Percentiles rank a stretch among this genome's conserved stretches.
Evolutionary conservation across 2,888 invertebrate genomes (phyloP).

Genomic region (Rhagonycha fulva): DNA sequence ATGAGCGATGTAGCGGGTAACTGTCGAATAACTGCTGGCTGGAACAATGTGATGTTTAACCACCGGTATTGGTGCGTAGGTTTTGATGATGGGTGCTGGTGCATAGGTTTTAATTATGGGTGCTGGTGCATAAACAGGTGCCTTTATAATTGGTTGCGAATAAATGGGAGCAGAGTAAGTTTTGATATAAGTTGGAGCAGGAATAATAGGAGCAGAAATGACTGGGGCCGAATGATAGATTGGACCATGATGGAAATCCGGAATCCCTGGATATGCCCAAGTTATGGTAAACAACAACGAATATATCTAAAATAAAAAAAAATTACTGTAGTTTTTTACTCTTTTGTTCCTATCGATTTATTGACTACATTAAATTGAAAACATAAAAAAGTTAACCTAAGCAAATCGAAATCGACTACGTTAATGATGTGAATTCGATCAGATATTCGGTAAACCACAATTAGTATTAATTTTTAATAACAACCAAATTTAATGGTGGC

Average conservation of each 20-base stretch:
- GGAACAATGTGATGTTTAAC: slow-evolving; percentile 45
- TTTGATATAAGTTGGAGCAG: slow-evolving; percentile 24
- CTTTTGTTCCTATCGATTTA: neutral
- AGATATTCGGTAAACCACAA: neutral
- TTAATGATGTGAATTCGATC: neutral
- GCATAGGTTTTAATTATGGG: slow-evolving; percentile 35
- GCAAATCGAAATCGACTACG: neutral
- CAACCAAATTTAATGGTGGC: neutral
- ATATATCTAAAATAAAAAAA: neutral
- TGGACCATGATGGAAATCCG: neutral
- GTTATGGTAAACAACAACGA: neutral
- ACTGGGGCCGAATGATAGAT: slow-evolving; percentile 8
- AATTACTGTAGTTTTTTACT: neutral
- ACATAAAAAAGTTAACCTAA: neutral
- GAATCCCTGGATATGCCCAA: neutral
- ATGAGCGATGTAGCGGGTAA: slow-evolving; percentile 55
- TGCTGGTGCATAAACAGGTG: slow-evolving; percentile 34
- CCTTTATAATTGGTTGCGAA: slow-evolving; percentile 26
- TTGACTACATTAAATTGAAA: neutral
- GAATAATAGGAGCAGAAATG: slow-evolving; percentile 22
- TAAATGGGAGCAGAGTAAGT: slow-evolving; percentile 12
- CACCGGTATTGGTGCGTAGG: slow-evolving; percentile 37
- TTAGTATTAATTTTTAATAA: neutral
- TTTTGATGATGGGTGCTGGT: slow-evolving; percentile 37
- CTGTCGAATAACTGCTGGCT: slow-evolving; percentile 64